These are phyloP conservation scores for Prinia subflava DNA, from an alignment of 2,113 vertebrate species.

Conservation along the genomic window DNA sequence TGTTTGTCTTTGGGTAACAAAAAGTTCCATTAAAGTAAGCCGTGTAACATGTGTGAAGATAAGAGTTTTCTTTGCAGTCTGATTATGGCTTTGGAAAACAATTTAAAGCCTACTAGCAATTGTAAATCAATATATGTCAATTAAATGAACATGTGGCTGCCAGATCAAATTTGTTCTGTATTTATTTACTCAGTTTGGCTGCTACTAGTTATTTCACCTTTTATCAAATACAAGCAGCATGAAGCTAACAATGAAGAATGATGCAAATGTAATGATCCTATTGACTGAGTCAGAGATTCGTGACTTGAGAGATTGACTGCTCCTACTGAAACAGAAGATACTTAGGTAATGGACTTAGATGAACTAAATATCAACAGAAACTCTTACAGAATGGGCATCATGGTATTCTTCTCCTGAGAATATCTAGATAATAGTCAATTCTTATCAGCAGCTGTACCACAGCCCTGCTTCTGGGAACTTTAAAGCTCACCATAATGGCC, in stretches of 20 bases:
- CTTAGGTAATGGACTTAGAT: constrained; percentile 14
- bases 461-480: neutral
- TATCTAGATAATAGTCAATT: neutral
- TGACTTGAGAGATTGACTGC: constrained; percentile 3
- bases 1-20: neutral
- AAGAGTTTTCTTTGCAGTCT: neutral
- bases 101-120: constrained; percentile 3
- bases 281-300: neutral
- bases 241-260: constrained; percentile 48
- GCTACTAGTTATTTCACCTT: constrained; percentile 48
- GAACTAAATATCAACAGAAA: neutral
- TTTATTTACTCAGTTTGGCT: constrained; percentile 35
- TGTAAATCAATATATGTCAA: constrained; percentile 52
- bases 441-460: neutral
- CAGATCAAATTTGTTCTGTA: constrained; percentile 39
- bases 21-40: neutral
- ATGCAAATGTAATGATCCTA: constrained; percentile 55
- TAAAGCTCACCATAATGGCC: neutral
- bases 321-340: neutral
- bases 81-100: neutral
- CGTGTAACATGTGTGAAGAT: neutral
- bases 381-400: neutral
- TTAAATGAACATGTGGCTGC: constrained; percentile 23
- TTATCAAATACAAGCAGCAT: constrained; percentile 41
- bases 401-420: neutral